Conservation (phyloP, 2,113 vertebrate genomes). For the Madoqua kirkii region DNA sequence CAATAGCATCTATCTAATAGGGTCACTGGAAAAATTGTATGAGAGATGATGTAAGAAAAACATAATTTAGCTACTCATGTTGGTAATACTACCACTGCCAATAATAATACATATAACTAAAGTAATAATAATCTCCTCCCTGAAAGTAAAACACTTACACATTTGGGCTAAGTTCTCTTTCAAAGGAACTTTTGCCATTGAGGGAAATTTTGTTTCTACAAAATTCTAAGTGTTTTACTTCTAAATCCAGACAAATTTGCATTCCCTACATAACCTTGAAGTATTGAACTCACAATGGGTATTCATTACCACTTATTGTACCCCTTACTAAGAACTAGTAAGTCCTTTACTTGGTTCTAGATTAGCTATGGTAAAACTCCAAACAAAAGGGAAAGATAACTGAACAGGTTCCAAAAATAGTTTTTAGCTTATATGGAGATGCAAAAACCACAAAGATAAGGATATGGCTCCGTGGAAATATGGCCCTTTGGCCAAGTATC, state of each 20-base stretch:
- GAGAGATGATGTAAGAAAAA: not conserved
- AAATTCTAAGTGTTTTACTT: conserved; percentile 2
- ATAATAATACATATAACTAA: not conserved
- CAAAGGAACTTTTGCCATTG: not conserved
- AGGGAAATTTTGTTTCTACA: conserved; percentile 2
- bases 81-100: not conserved
- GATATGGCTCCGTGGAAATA: not conserved
- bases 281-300: not conserved
- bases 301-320: not conserved
- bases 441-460: not conserved
- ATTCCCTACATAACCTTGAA: not conserved
- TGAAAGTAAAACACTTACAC: conserved; percentile 1
- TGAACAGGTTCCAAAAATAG: not conserved
- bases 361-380: conserved; percentile 14
- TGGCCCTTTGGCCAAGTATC: conserved; percentile 9
- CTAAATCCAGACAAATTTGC: conserved; percentile 1
- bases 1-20: not conserved
- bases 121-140: not conserved
- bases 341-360: not conserved
- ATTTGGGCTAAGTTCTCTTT: conserved; percentile 23
- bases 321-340: not conserved
- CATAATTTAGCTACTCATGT: not conserved
- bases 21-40: not conserved
- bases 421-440: conserved; percentile 1
- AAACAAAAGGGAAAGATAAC: conserved; percentile 40